phyloP scores from a whole-genome alignment of 2,797 vertebrate species.

The Acanthurus tractus region DNA sequence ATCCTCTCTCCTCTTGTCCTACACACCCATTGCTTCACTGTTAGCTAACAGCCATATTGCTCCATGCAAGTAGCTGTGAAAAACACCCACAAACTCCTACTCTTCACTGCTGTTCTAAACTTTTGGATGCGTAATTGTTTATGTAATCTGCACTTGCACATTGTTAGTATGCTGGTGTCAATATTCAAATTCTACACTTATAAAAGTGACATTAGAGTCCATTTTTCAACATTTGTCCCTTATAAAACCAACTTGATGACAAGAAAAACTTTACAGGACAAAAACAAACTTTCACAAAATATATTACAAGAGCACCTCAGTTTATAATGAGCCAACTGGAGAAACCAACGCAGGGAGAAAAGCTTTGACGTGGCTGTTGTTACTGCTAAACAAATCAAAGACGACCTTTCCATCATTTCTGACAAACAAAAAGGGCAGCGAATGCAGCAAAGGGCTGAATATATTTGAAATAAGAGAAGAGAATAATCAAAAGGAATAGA shows the following conservation, averaged over 20 bases:
- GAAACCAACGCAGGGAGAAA: conserved; percentile 15
- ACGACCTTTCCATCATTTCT: conserved; percentile 70
- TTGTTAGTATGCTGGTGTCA: too few relatives aligned
- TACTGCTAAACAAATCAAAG: conserved; percentile 63
- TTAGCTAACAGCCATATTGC: conserved; percentile 25
- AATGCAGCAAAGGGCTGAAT: conserved; percentile 55
- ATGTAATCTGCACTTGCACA: neutral
- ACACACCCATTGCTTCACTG: conserved; percentile 15
- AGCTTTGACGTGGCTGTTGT: conserved; percentile 44
- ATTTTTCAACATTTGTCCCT: neutral
- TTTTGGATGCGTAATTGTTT: conserved; percentile 15
- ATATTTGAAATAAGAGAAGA: conserved; percentile 50
- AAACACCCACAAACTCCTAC: conserved; percentile 26
- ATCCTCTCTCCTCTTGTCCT: conserved; percentile 37
- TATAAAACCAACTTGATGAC: neutral
- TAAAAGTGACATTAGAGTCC: neutral
- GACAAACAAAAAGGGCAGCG: conserved; percentile 60
- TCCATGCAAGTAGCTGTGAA: conserved; percentile 13
- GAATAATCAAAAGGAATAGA: conserved; percentile 47
- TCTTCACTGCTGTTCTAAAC: conserved; percentile 28
- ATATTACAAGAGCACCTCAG: conserved; percentile 6
- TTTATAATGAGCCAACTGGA: conserved; percentile 48
- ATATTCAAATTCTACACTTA: too few relatives aligned
- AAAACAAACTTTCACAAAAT: neutral
- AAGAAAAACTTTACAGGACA: neutral